Evolutionary conservation across 2,888 invertebrate species (phyloP), one percentile per base, ranked within the genome.

Genomic region (Lepetodrilus schrolli): DNA sequence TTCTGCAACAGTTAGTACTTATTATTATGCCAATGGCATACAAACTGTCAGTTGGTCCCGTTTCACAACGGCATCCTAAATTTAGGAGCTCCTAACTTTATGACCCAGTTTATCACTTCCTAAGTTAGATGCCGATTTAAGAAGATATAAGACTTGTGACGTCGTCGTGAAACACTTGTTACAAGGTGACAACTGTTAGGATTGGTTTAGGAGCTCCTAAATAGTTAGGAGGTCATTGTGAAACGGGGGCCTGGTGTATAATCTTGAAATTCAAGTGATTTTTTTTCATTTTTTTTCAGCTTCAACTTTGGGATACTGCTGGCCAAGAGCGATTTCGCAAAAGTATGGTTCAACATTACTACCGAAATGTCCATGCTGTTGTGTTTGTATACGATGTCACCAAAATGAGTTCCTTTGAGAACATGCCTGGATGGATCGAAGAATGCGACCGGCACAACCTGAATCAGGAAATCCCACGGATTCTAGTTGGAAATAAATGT

Each of bases 341-440:
- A 88, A 94, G 94, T 1, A 95, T 95, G 94, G 94, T 95, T 20
- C 94, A 94, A 84, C 95, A 95, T 90, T 96, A 95, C 90, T 96
- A 96, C 88, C 92, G 95, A 73, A 95, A 95, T 90, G 94, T 94
- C 0, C 93, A 95, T 89, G 95, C 95, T n/a, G 94, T 95, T n/a
- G 94, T 95, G 66, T 94, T 95, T 85, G 95, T 95, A 0, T 95
- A 95, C 91, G 95, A 95, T 91, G 94, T 95, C 72, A 94, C 94
- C 7, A 94, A 91, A 78, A 85, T 92, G 3, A 91, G 92, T 65
- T 93, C 94, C 1, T 94, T 94, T 87, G 92, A 94, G 80, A 92
- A 89, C 80, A 92, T 96, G 87, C 92, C 93, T 1, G 92, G 93
- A 68, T 96, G 95, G 95, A 93, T 95, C 86, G 93, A 93, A 23